Conservation (phyloP, 2,888 invertebrate genomes). For the Stenoptilia bipunctidactyla region DNA sequence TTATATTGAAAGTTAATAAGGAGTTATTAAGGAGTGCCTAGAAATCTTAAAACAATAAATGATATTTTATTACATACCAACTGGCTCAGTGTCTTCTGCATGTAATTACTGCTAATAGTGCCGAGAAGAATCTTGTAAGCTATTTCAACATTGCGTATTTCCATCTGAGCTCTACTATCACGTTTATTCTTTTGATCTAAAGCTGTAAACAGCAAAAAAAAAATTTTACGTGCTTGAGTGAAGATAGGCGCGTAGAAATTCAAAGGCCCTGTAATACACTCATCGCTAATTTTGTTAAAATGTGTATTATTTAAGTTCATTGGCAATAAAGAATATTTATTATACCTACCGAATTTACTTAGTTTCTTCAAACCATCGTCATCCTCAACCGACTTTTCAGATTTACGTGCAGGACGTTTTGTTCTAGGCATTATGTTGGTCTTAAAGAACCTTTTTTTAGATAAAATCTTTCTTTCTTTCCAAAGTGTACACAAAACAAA, state of each 20-base stretch:
- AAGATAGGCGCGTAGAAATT: no score
- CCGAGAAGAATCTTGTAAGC: conserved; percentile 44
- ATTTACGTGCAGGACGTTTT: conserved; percentile 43
- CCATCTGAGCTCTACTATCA: conserved; percentile 33
- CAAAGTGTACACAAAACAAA: conserved; percentile 6
- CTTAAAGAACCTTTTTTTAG: conserved; percentile 15
- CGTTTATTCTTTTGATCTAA: conserved; percentile 38
- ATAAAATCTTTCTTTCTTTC: conserved; percentile 1
- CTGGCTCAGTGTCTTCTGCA: conserved; percentile 48
- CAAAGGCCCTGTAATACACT: no score
- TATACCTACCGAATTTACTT: conserved; percentile 34
- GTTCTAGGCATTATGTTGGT: conserved; percentile 44
- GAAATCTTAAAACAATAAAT: no score
- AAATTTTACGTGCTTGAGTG: no score
- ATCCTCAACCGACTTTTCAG: conserved; percentile 34
- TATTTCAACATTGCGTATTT: conserved; percentile 38
- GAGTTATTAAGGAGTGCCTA: no score
- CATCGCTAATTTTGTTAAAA: no score
- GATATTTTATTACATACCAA: conserved; percentile 45
- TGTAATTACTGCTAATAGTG: conserved; percentile 29
- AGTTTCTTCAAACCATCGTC: conserved; percentile 41
- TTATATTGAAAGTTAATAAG: no score
- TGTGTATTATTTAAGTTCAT: no score
- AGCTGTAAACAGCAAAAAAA: conserved; percentile 26
- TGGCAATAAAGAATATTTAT: no score